These are phyloP conservation scores for Nasua narica DNA, from an alignment of 2,797 vertebrate genomes.

Conservation along the genomic window DNA sequence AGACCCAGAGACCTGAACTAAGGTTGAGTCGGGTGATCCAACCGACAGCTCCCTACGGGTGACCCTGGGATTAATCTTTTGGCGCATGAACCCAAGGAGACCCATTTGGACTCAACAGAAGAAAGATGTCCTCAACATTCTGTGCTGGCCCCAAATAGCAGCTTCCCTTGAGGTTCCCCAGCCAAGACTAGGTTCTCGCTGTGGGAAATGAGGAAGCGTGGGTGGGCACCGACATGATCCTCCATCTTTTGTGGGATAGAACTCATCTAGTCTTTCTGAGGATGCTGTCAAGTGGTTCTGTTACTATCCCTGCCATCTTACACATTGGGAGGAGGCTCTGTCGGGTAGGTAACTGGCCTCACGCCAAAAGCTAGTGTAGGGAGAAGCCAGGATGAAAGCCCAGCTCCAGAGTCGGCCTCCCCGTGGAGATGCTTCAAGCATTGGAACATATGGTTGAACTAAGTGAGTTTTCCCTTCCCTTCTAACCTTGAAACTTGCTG, in stretches of 20 bases:
- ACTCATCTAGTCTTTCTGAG: background rate
- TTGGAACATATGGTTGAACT: background rate
- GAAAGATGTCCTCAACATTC: background rate
- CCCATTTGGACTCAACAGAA: background rate
- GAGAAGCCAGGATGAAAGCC: background rate
- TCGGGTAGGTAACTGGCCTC: background rate
- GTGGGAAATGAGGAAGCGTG: background rate
- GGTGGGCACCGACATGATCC: background rate
- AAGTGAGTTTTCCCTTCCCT: background rate
- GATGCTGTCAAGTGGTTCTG: background rate
- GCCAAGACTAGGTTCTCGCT: background rate
- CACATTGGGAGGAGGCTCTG: background rate
- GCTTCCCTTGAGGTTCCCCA: background rate
- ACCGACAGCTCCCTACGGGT: background rate
- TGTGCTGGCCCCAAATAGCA: background rate
- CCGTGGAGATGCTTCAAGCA: background rate
- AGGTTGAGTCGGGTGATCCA: background rate
- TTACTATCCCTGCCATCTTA: background rate
- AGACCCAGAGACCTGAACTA: background rate
- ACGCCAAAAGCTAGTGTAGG: background rate
- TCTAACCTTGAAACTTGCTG: conserved; percentile 48
- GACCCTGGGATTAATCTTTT: background rate
- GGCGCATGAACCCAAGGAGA: background rate
- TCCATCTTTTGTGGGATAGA: background rate
- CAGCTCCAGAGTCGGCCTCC: background rate